These are phyloP conservation scores for Thamnophis elegans DNA, from an alignment of 2,797 vertebrate species.

Conservation along the genomic window DNA sequence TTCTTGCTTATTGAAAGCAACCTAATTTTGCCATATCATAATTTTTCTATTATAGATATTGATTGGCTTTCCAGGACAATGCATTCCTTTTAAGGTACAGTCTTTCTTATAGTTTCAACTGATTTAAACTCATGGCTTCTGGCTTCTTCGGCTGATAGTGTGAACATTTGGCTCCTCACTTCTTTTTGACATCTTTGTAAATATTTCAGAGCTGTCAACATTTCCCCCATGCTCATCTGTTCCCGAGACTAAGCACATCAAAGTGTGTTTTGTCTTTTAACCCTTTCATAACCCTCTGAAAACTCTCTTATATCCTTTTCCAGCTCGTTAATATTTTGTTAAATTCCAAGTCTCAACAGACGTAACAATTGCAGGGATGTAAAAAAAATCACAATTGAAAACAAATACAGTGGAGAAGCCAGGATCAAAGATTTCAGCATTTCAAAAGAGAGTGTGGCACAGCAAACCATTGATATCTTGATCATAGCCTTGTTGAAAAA, in stretches of 20 bases:
- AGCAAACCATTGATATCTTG: background rate
- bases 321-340: background rate
- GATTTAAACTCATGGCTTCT: background rate
- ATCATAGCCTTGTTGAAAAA: background rate
- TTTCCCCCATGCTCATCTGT: slow-evolving; percentile 27
- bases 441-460: background rate
- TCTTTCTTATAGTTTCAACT: background rate
- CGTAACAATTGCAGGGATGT: background rate
- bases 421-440: background rate
- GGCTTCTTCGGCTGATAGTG: background rate
- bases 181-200: slow-evolving; percentile 22
- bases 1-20: background rate
- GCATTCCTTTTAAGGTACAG: background rate
- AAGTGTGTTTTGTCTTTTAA: background rate
- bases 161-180: background rate
- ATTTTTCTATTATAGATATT: background rate
- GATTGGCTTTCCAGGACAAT: background rate
- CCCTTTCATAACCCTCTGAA: background rate
- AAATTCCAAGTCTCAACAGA: background rate
- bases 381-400: background rate
- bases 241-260: slow-evolving; percentile 18
- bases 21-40: background rate
- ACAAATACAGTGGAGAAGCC: background rate
- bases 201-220: slow-evolving; percentile 35
- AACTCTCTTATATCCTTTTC: background rate